Evolutionary conservation across 2,113 vertebrate genomes (phyloP).

Genomic region (Hiodon alosoides): DNA sequence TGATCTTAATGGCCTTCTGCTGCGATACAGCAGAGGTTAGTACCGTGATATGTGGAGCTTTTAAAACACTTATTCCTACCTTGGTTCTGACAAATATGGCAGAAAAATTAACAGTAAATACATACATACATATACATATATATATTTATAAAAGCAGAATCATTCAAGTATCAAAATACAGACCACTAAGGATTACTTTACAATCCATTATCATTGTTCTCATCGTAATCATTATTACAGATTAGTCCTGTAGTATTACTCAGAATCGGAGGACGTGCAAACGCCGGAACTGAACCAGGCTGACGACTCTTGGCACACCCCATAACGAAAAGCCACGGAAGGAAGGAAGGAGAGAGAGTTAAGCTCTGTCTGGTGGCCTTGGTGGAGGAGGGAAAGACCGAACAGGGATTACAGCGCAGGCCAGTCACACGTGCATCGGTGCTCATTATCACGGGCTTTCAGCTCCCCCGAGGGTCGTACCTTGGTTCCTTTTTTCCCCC

Average conservation of each 20-base stretch:
- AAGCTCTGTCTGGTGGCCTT: not conserved
- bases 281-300: slow-evolving; percentile 59
- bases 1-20: slow-evolving; percentile 43
- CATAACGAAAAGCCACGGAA: not conserved
- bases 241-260: slow-evolving; percentile 68
- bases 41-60: slow-evolving; percentile 78
- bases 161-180: slow-evolving; percentile 99
- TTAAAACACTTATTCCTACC: slow-evolving; percentile 62
- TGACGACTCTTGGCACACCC: slow-evolving; percentile 25
- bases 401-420: no score
- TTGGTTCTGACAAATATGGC: slow-evolving; percentile 52
- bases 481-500: not conserved
- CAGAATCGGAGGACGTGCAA: slow-evolving; percentile 70
- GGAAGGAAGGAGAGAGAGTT: not conserved
- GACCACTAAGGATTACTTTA: slow-evolving; percentile 82
- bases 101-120: slow-evolving; percentile 63
- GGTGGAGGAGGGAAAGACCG: not conserved
- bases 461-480: not conserved
- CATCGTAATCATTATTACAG: slow-evolving; percentile 58
- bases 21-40: slow-evolving; percentile 66
- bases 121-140: slow-evolving; percentile 75
- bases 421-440: no score
- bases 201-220: slow-evolving; percentile 55
- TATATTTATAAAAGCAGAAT: slow-evolving; percentile 84
- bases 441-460: no score